Evolutionary conservation across 2,888 invertebrate genomes (phyloP).

Genomic region (Drosophila borborema): DNA sequence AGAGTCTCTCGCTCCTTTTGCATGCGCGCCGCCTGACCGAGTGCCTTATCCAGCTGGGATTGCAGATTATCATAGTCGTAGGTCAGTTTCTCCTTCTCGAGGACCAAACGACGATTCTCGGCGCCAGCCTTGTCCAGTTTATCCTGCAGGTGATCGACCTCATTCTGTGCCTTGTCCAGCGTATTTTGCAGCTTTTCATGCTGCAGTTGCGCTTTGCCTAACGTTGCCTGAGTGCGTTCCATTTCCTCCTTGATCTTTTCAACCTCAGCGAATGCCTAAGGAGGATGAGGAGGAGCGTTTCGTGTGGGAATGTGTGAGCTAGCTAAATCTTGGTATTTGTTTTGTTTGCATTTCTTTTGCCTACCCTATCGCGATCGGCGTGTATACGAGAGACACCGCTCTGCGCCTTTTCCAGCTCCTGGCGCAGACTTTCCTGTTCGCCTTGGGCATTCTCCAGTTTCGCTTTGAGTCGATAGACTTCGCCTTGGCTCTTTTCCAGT

Average conservation of each 20-base stretch:
- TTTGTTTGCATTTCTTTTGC: constrained; percentile 28
- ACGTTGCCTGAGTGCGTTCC: constrained; percentile 94
- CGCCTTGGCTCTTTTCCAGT: constrained; percentile 96
- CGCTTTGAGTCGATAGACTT: constrained; percentile 96
- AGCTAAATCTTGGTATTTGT: constrained; percentile 11
- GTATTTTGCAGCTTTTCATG: constrained; percentile 96
- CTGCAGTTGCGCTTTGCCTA: constrained; percentile 95
- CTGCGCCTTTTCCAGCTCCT: constrained; percentile 95
- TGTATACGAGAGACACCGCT: constrained; percentile 93
- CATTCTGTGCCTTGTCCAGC: constrained; percentile 95
- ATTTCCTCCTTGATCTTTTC: constrained; percentile 95
- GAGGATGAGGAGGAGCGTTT: constrained; percentile 12
- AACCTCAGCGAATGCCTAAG: constrained; percentile 90
- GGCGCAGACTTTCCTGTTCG: constrained; percentile 96
- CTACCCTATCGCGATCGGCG: constrained; percentile 92
- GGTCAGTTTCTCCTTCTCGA: constrained; percentile 95
- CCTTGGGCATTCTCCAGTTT: constrained; percentile 97
- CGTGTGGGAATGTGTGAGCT: constrained; percentile 17
- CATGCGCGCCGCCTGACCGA: constrained; percentile 93
- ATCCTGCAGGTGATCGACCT: constrained; percentile 95
- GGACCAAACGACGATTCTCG: constrained; percentile 90
- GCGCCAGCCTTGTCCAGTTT: constrained; percentile 92
- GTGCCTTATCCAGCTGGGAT: constrained; percentile 95
- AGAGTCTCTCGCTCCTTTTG: constrained; percentile 96
- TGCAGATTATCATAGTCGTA: constrained; percentile 96